Percentiles rank a stretch among this genome's conserved stretches.
These are phyloP conservation scores for Melanaphis sacchari DNA, from an alignment of 1,140 invertebrate species.

Conservation along the genomic window DNA sequence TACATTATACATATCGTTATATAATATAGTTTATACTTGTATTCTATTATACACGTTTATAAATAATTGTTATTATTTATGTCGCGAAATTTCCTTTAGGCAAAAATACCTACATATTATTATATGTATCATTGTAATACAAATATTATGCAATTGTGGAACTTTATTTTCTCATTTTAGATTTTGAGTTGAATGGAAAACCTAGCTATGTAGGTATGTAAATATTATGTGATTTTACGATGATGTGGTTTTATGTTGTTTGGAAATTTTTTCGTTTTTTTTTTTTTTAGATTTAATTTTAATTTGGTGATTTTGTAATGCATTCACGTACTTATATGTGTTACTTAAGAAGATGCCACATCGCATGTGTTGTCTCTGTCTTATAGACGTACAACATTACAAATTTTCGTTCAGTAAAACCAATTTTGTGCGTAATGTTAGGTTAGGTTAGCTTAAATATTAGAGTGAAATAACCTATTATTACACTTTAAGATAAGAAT, in stretches of 20 bases:
- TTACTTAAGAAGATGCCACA: neutral
- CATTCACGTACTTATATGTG: neutral
- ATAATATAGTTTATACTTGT: neutral
- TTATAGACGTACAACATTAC: too few species aligned
- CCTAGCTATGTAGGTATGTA: neutral
- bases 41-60: neutral
- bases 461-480: too few species aligned
- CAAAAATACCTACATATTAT: neutral
- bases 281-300: neutral
- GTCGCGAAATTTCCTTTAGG: neutral
- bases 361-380: too few species aligned
- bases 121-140: neutral
- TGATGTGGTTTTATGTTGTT: neutral
- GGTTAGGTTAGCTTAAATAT: too few species aligned
- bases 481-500: too few species aligned
- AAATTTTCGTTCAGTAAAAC: too few species aligned
- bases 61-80: conserved; percentile 1
- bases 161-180: neutral
- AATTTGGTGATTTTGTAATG: neutral
- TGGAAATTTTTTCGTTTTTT: neutral
- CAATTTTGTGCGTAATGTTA: too few species aligned
- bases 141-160: neutral
- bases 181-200: neutral
- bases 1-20: neutral
- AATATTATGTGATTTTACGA: neutral